Evolutionary conservation across 2,797 vertebrate species (phyloP), one percentile per base, ranked within the genome.

Genomic region (Erpetoichthys calabaricus): DNA sequence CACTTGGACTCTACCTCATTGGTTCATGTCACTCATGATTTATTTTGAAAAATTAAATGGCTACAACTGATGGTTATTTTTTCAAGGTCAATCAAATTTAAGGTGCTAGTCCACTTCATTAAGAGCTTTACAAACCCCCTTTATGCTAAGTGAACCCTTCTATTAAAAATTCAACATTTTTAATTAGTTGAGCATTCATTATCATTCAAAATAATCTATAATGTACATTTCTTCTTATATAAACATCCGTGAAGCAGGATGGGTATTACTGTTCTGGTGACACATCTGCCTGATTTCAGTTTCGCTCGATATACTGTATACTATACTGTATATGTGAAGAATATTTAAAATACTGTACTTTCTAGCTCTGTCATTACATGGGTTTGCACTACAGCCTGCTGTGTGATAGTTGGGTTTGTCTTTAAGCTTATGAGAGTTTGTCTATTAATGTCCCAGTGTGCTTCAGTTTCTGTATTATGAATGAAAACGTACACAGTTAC

Each of bases 391-490:
- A 66, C 70, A 73, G 64, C 67, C 9, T 50, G 68, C 53, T 67
- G 67, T 69, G 46, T 45, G 58, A 62, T 57, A 54, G 52, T 61
- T 68, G 66, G 69, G 63, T 66, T 73, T 67, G 62, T 68, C 5
- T 58, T 70, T 63, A 71, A 70, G 75, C 73, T 77, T 67, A 69
- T 71, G 70, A 69, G 64, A 67, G 63, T 70, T 64, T 81, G 74
- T 46, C 44, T 80, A 78, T 74, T 82, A 75, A 80, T 73, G 80
- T 80, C 84, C 80, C 75, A 66, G 70, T 63, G 69, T 85, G 80
- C 51, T 50, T 62, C 78, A 79, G 65, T 72, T 57, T 59, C 56
- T 79, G 76, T 84, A 75, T 83, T 73, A 78, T 86, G 70, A 82
- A 74, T 79, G 80, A 67, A 68, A 63, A 71, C 76, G 65, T 81